Percentiles rank a stretch among this genome's conserved stretches.
Conservation (phyloP, 2,888 invertebrate genomes). For the Morpho achilles region DNA sequence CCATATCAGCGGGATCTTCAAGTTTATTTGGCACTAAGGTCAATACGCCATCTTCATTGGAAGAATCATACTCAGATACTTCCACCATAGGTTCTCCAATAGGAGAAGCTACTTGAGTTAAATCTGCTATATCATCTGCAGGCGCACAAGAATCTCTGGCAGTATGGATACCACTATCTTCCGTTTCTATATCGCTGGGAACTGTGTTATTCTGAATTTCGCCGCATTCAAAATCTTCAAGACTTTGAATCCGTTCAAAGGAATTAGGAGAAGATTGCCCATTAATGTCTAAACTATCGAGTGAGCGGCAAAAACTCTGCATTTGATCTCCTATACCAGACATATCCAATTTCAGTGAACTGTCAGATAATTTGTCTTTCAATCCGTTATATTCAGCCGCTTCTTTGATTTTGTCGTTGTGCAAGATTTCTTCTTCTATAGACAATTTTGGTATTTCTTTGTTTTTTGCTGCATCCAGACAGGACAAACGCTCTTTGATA, state of each 20-base stretch:
- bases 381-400: constrained; percentile 40
- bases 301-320: constrained; percentile 81
- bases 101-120: constrained; percentile 69
- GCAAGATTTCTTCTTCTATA: constrained; percentile 52
- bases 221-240: constrained; percentile 81
- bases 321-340: constrained; percentile 76
- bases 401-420: constrained; percentile 46
- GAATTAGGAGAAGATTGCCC: constrained; percentile 73
- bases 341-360: constrained; percentile 56
- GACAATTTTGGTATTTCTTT: constrained; percentile 71
- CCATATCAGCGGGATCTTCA: constrained; percentile 43
- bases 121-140: constrained; percentile 85
- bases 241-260: constrained; percentile 82
- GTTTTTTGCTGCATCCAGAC: constrained; percentile 71
- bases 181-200: constrained; percentile 83
- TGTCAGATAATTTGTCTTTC: constrained; percentile 49
- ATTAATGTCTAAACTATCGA: constrained; percentile 82
- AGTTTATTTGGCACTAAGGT: constrained; percentile 49
- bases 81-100: constrained; percentile 66
- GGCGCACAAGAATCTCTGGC: constrained; percentile 89
- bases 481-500: constrained; percentile 73
- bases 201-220: constrained; percentile 80
- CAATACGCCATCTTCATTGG: constrained; percentile 59
- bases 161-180: constrained; percentile 89
- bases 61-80: constrained; percentile 68